Base-by-base conservation (phyloP, 2,888 invertebrate species). In the Phengaris arion region DNA sequence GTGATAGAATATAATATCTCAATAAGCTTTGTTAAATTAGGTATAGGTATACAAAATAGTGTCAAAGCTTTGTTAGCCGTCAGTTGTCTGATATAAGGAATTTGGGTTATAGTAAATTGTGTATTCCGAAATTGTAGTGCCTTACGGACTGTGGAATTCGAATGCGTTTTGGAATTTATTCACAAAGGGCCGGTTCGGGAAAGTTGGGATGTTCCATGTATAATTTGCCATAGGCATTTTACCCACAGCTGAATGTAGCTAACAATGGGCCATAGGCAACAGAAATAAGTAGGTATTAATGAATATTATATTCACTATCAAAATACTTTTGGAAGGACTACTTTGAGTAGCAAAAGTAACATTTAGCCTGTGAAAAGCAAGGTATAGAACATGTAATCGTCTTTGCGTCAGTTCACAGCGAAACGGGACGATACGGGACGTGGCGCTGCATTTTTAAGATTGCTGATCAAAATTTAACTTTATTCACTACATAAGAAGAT, bases 171-270 rank as follows among this genome's bases (percentile, higher is more conserved):
- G 64, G 64, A 64, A 64, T 64, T 64, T 64, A 64, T 64, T 64
- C 35, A 64, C 64, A 64, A 64, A 64, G 64, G 64, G 64, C 64
- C 15, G 35, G 64, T 13, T 45, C 12, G 64, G 13, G 5, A 64
- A 64, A 64, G 64, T 64, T 64, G 64, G 64, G 64, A 13, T 64
- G 64, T 64, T 64, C n/a, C n/a, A 13, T 54, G 64, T 64, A 45
- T 64, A 64, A 64, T 45, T 64, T 45, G 35, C 64, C 45, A 64
- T 64, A 45, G 64, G 12, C 35, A 64, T 64, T 12, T 45, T 64
- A 64, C 64, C 64, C 64, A 64, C 59, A 45, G 35, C 64, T 45
- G 64, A 64, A 64, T 64, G 64, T 64, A 35, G 64, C 59, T 64
- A 64, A 45, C 64, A 64, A 64, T 64, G 35, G 35, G 35, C 35